Base-by-base conservation (phyloP, 2,797 vertebrate species). In the Poecilia wingei region DNA sequence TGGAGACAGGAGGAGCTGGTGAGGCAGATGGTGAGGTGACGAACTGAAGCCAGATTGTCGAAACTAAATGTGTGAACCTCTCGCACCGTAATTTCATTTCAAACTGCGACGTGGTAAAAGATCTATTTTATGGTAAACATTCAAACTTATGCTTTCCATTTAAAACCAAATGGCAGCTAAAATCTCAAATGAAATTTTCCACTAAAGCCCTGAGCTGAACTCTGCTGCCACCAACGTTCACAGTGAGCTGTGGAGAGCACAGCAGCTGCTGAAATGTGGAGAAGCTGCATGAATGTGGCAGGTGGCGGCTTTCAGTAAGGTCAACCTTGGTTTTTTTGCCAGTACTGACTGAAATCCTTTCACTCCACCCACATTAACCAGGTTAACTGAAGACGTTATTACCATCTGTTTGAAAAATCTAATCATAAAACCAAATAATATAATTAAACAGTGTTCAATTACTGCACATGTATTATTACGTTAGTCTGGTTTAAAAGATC, bases 11-110 rank as follows among this genome's bases (percentile, higher is more conserved):
- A 39, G 49, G 39, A 79, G 47, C 64, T 51, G 49, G 31, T 0
- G 25, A 46, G 69, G 79, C 79, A 80, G 73, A 71, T 59, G 73
- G 78, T 33, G 47, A 53, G 72, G 33, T 22, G 59, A 66, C 39
- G 47, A 75, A 71, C 28, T 59, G 64, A 71, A 75, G 49, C 28
- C 73, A 47, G 71, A 68, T 31, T 66, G 78, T 61, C 41, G 72
- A 66, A 74, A 66, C 36, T 71, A 71, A 59, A 71, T 47, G 76
- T 47, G 51, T 45, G 41, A 55, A 66, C 39, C 8, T 75, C 36
- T 75, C 59, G 2, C 73, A 45, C 61, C 36, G 69, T 69, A 47
- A 75, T 69, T 70, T 57, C 2, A 70, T 57, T 70, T 59, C 13
- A n/a, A 8, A 57, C 53, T 12, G 53, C 47, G 13, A 70, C 6